phyloP scores from a whole-genome alignment of 2,797 vertebrate genomes.

The Melanogrammus aeglefinus region DNA sequence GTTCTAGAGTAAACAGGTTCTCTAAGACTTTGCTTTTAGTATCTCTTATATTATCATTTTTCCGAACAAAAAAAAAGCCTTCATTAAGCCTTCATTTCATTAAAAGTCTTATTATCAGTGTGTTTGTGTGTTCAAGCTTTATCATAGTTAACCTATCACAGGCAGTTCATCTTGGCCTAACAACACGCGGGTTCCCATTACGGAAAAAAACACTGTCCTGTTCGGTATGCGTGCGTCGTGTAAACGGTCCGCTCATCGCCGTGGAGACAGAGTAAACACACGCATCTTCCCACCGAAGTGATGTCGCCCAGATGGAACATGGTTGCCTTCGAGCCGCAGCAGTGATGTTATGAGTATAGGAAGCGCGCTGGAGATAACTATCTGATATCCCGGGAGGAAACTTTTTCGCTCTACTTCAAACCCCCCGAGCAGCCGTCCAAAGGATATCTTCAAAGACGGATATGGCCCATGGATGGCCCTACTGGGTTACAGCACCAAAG shows the following conservation, averaged over 20 bases:
- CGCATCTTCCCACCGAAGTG: constrained; percentile 22
- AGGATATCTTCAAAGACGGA: constrained; percentile 8
- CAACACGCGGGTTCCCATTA: not conserved
- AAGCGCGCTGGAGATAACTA: constrained; percentile 8
- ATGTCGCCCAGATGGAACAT: constrained; percentile 52
- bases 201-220: constrained; percentile 13
- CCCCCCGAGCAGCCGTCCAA: constrained; percentile 9
- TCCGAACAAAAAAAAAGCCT: too few species aligned
- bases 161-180: not conserved
- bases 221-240: constrained; percentile 42
- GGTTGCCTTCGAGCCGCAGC: constrained; percentile 20
- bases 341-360: constrained; percentile 25
- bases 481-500: constrained; percentile 51
- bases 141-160: not conserved
- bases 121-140: not conserved
- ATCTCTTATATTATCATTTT: not conserved
- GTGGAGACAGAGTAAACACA: constrained; percentile 44
- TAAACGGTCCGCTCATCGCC: constrained; percentile 39
- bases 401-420: constrained; percentile 22
- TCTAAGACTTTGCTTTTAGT: not conserved
- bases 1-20: not conserved
- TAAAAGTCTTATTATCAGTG: not conserved
- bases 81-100: not conserved
- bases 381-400: constrained; percentile 19
- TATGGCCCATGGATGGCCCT: constrained; percentile 40